Percentiles rank a stretch among this genome's conserved stretches.
Evolutionary conservation across 2,888 invertebrate genomes (phyloP).

Genomic region (Andrena flavipes): DNA sequence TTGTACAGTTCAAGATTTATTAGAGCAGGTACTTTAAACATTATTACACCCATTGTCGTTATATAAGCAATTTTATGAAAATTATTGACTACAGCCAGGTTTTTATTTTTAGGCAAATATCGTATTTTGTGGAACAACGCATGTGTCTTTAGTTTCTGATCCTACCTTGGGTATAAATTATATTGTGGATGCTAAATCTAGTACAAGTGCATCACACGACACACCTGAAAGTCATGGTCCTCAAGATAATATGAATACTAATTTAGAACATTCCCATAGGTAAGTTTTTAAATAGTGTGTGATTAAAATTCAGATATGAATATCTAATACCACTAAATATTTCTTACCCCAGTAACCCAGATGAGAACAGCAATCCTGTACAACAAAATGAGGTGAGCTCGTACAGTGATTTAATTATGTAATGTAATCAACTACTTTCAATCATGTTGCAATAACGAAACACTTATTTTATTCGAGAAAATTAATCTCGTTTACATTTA

Average conservation of each 20-base stretch:
- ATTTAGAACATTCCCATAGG: slow-evolving; percentile 59
- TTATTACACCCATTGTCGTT: background rate
- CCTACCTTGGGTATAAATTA: slow-evolving; percentile 92
- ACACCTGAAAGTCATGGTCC: slow-evolving; percentile 60
- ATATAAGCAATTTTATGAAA: background rate
- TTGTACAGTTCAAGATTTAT: slow-evolving; percentile 92
- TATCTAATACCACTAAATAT: slow-evolving; percentile 33
- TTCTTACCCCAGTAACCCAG: slow-evolving; percentile 67
- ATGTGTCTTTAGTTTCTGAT: slow-evolving; percentile 91
- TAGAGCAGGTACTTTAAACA: slow-evolving; percentile 88
- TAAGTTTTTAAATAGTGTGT: background rate
- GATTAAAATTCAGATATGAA: background rate
- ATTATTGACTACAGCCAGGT: slow-evolving; percentile 33
- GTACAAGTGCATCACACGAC: slow-evolving; percentile 53
- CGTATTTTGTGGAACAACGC: slow-evolving; percentile 89
- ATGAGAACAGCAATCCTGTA: slow-evolving; percentile 78
- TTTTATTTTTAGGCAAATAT: slow-evolving; percentile 87
- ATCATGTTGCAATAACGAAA: background rate
- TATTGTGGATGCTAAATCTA: slow-evolving; percentile 89
- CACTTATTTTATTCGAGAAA: background rate
- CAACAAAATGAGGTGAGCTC: slow-evolving; percentile 74
- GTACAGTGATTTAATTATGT: background rate
- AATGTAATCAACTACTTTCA: no score
- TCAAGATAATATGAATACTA: slow-evolving; percentile 53
- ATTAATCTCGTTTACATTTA: no score